Conservation (phyloP, 2,797 vertebrate species). For the Ara ararauna region DNA sequence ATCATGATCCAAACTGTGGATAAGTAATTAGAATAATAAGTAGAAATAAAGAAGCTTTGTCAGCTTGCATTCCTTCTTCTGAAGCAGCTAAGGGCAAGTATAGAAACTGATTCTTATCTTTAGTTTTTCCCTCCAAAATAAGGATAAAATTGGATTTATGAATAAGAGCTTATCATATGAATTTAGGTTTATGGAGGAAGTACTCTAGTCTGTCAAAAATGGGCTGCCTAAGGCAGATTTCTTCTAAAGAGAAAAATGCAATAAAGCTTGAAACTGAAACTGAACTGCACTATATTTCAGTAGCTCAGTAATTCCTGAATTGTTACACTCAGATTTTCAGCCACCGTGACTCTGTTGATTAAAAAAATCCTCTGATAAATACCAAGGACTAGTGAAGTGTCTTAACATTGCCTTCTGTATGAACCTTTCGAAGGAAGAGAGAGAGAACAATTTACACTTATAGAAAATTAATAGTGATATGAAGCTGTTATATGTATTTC, state of each 20-base stretch:
- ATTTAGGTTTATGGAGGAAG: conserved; percentile 58
- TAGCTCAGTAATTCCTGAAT: conserved; percentile 23
- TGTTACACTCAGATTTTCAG: conserved; percentile 15
- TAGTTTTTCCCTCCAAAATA: conserved; percentile 16
- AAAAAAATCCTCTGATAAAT: conserved; percentile 8
- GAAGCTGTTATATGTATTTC: background rate
- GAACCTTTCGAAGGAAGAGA: background rate
- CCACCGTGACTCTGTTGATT: background rate
- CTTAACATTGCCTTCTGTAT: background rate
- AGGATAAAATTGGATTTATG: conserved; percentile 62
- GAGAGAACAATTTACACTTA: background rate
- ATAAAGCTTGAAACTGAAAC: conserved; percentile 49
- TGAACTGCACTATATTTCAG: background rate
- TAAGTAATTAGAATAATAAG: conserved; percentile 74
- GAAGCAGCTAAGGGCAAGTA: conserved; percentile 29
- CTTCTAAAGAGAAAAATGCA: conserved; percentile 56
- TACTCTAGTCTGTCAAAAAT: conserved; percentile 56
- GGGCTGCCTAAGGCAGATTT: conserved; percentile 45
- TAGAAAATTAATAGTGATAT: background rate
- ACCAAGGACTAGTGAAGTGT: background rate
- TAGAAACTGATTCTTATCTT: conserved; percentile 52
- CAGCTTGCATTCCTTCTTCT: conserved; percentile 60
- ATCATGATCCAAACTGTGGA: conserved; percentile 58
- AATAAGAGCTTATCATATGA: conserved; percentile 49
- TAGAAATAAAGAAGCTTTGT: conserved; percentile 71